A percentile compares a stretch with the other conserved stretches of the same genome.
These are phyloP conservation scores for Rosalia funebris DNA, from an alignment of 2,888 invertebrate species.

Conservation along the genomic window DNA sequence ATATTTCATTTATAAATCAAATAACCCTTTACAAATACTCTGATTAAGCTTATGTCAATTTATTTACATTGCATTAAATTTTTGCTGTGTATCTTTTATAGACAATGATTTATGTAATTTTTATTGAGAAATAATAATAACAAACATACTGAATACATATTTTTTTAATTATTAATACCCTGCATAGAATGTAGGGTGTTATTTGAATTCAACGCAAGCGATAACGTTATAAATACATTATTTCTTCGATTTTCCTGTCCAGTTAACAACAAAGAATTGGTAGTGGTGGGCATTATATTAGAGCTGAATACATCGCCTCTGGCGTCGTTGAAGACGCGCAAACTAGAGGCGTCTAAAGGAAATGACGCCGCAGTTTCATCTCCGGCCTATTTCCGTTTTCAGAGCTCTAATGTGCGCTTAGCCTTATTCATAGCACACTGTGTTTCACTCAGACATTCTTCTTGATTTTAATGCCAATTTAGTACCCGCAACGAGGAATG, in stretches of 20 bases:
- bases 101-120: no score
- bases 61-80: no score
- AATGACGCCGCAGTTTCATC: constrained; percentile 67
- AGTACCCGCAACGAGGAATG: constrained; percentile 15
- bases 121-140: no score
- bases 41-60: no score
- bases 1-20: no score
- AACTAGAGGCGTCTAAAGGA: constrained; percentile 60
- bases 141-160: no score
- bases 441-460: constrained; percentile 53
- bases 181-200: no score
- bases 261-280: constrained; percentile 36
- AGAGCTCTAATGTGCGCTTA: constrained; percentile 62
- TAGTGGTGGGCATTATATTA: constrained; percentile 29
- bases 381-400: constrained; percentile 66
- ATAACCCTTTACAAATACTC: no score
- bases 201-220: constrained; percentile 10
- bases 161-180: no score
- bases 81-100: no score
- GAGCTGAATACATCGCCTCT: constrained; percentile 39
- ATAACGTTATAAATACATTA: constrained; percentile 26
- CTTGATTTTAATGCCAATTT: constrained; percentile 51
- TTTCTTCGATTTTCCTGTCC: constrained; percentile 41
- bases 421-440: constrained; percentile 54
- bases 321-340: constrained; percentile 44